A percentile compares a stretch with the other conserved stretches of the same genome.
These are phyloP conservation scores for Agrenia bidenticulata DNA, from an alignment of 2,888 invertebrate genomes.

Conservation along the genomic window DNA sequence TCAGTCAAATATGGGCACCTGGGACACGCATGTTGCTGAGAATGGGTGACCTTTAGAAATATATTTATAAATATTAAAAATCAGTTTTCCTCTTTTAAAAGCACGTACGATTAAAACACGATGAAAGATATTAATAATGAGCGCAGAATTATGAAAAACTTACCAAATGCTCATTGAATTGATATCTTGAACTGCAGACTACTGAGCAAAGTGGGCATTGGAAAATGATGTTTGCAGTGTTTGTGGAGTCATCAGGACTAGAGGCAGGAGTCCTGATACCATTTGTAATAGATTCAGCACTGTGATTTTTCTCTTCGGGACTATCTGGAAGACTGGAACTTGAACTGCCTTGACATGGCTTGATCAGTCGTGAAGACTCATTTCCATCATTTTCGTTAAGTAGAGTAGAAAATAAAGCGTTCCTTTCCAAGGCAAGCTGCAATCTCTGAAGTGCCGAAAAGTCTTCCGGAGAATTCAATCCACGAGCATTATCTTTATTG, in stretches of 20 bases:
- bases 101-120: too few relatives aligned
- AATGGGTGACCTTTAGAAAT: constrained; percentile 50
- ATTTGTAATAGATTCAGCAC: not conserved
- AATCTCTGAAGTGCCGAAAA: constrained; percentile 48
- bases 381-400: constrained; percentile 14
- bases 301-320: constrained; percentile 13
- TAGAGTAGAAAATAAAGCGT: constrained; percentile 25
- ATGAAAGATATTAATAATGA: too few relatives aligned
- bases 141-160: constrained; percentile 10
- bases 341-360: constrained; percentile 7
- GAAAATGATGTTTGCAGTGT: constrained; percentile 39
- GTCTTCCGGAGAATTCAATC: constrained; percentile 24
- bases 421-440: constrained; percentile 44
- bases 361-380: not conserved
- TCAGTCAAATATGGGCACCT: constrained; percentile 62
- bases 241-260: constrained; percentile 33
- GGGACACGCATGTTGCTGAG: constrained; percentile 56
- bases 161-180: constrained; percentile 53
- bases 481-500: not conserved
- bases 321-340: constrained; percentile 13
- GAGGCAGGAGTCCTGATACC: constrained; percentile 23
- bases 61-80: too few relatives aligned
- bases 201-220: constrained; percentile 50
- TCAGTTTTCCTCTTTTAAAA: too few relatives aligned
- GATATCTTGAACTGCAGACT: constrained; percentile 49